Evolutionary conservation across 2,113 vertebrate genomes (phyloP), one percentile per base, ranked within the genome.

Genomic region (Epinephelus moara): DNA sequence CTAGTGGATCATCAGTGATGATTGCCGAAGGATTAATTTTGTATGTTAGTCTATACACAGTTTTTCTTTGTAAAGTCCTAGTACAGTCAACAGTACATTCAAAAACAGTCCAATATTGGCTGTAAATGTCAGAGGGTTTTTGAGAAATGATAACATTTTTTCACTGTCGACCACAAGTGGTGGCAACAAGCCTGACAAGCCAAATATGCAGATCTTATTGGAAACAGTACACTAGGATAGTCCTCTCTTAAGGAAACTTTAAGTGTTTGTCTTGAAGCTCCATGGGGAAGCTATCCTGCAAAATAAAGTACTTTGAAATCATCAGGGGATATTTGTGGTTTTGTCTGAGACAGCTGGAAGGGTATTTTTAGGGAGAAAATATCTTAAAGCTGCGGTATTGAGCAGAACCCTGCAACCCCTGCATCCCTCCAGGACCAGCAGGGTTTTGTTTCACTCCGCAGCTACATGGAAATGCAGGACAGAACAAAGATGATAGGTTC

Each of bases 361-460:
- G 60, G 21, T 50, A 45, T 53, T 64, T 83, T 87, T 81, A 56
- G 33, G 57, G 19, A 33, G 57, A 83, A 87, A 81, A 68, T 55
- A 55, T 76, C 5, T 56, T 57, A 57, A 78, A 71, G n/a, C 72
- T 82, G 70, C 18, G 13, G 78, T 40, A 42, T 72, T 23, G 13
- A 73, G 62, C 9, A 59, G 83, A 90, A 80, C 89, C 89, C 59
- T 82, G 75, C 78, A 89, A 81, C 61, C 87, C 87, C 69, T 87
- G 81, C 84, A 85, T 88, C 75, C 91, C 89, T 90, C 33, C n/a
- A 77, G 91, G 85, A 91, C 81, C 86, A 70, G 47, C 57, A 66
- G 62, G 47, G 42, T 59, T 69, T 30, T 75, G 62, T 75, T 67
- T 78, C 3, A 37, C 53, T 81, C 25, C 25, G 52, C 45, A 62